These are phyloP conservation scores for Haliclona indistincta DNA, from an alignment of 37 sponge, comb jelly and placozoan species.

Conservation along the genomic window DNA sequence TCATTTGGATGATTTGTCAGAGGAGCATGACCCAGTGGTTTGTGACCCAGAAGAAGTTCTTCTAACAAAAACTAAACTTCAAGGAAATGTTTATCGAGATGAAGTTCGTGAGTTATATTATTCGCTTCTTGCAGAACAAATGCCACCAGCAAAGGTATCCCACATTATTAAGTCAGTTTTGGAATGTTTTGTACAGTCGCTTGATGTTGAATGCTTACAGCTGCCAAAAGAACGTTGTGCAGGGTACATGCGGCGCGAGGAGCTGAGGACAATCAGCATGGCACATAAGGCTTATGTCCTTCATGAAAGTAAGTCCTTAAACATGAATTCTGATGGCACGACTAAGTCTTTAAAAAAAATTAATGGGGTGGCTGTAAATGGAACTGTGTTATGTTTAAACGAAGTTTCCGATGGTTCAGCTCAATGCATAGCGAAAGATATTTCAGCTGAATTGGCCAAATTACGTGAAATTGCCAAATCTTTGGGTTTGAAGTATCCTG, in stretches of 20 bases:
- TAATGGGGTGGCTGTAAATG: slow-evolving; percentile 11
- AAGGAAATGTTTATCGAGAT: no score
- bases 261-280: slow-evolving; percentile 20
- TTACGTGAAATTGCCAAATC: slow-evolving; percentile 5
- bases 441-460: slow-evolving; percentile 11
- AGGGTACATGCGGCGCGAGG: slow-evolving; percentile 12
- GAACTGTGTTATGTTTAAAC: not conserved
- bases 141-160: slow-evolving; percentile 6
- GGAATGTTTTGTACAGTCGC: slow-evolving; percentile 1
- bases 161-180: not conserved
- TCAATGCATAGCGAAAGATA: slow-evolving; percentile 9
- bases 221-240: slow-evolving; percentile 28
- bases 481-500: not conserved
- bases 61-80: slow-evolving; percentile 26
- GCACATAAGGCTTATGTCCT: slow-evolving; percentile 7
- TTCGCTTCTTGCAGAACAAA: slow-evolving; percentile 16
- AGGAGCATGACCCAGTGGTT: no score
- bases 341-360: slow-evolving; percentile 17
- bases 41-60: no score
- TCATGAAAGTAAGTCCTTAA: not conserved
- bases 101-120: slow-evolving; percentile 15
- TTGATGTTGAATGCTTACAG: not conserved
- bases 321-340: slow-evolving; percentile 25
- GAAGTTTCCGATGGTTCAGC: slow-evolving; percentile 22
- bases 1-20: no score